These are phyloP conservation scores for Poeciliopsis prolifica DNA, from an alignment of 2,113 vertebrate genomes.

Conservation along the genomic window DNA sequence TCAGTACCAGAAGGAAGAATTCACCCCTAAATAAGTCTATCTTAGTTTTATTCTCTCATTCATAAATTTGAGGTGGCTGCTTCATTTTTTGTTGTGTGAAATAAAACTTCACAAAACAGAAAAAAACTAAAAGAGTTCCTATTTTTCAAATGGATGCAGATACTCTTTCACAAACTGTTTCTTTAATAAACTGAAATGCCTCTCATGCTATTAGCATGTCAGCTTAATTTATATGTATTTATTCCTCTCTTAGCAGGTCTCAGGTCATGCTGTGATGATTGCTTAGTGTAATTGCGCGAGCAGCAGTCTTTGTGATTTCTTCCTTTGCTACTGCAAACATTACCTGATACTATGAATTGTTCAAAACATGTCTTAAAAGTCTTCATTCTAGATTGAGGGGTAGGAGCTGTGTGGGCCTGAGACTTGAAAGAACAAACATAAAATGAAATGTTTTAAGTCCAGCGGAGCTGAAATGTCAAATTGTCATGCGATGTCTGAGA, in stretches of 20 bases:
- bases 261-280: slow-evolving; percentile 6
- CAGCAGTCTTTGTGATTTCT: slow-evolving; percentile 20
- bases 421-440: slow-evolving; percentile 31
- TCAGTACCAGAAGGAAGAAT: background rate
- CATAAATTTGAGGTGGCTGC: background rate
- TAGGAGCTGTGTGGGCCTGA: slow-evolving; percentile 17
- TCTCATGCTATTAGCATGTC: slow-evolving; percentile 11
- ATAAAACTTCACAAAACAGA: background rate
- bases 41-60: background rate
- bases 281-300: slow-evolving; percentile 22
- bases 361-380: slow-evolving; percentile 22
- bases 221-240: slow-evolving; percentile 29
- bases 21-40: background rate
- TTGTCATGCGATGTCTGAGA: slow-evolving; percentile 33
- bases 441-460: slow-evolving; percentile 34
- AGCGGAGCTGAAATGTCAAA: slow-evolving; percentile 27
- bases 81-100: background rate
- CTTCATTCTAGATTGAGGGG: slow-evolving; percentile 24
- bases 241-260: slow-evolving; percentile 1
- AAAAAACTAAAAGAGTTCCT: background rate
- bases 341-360: slow-evolving; percentile 17
- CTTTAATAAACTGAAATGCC: slow-evolving; percentile 7
- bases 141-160: background rate
- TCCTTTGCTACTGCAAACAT: slow-evolving; percentile 15
- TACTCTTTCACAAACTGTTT: background rate